Conservation (phyloP, 2,888 invertebrate genomes). For the Philopedon plagiatum region DNA sequence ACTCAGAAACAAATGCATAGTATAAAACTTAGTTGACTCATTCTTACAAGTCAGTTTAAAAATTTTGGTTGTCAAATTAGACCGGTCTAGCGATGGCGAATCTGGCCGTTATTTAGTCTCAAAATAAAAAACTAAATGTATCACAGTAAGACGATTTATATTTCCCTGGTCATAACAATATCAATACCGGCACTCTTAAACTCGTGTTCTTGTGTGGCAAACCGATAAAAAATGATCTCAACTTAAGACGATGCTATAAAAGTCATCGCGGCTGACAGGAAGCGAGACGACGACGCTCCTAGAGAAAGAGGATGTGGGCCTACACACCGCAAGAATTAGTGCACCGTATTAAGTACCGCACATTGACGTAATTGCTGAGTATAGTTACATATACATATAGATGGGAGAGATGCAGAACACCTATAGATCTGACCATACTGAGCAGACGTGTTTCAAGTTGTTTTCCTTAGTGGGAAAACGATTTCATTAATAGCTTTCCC, state of each 20-base stretch:
- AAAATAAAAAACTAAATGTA: too few relatives aligned
- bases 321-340: conserved; percentile 26
- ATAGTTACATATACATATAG: neutral
- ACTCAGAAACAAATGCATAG: too few relatives aligned
- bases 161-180: too few relatives aligned
- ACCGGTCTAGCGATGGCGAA: too few relatives aligned
- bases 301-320: conserved; percentile 34
- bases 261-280: conserved; percentile 29
- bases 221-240: conserved; percentile 21
- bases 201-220: conserved; percentile 22
- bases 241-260: conserved; percentile 36
- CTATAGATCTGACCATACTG: neutral
- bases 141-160: too few relatives aligned
- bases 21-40: too few relatives aligned
- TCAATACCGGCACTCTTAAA: conserved; percentile 7
- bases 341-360: conserved; percentile 20
- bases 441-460: neutral
- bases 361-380: conserved; percentile 12
- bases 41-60: too few relatives aligned
- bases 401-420: neutral
- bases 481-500: too few relatives aligned
- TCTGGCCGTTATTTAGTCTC: too few relatives aligned
- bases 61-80: too few relatives aligned
- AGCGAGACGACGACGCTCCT: conserved; percentile 19
- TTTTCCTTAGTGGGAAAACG: too few relatives aligned